Base-by-base conservation (phyloP, 2,113 vertebrate species). In the Corydoras sp. region DNA sequence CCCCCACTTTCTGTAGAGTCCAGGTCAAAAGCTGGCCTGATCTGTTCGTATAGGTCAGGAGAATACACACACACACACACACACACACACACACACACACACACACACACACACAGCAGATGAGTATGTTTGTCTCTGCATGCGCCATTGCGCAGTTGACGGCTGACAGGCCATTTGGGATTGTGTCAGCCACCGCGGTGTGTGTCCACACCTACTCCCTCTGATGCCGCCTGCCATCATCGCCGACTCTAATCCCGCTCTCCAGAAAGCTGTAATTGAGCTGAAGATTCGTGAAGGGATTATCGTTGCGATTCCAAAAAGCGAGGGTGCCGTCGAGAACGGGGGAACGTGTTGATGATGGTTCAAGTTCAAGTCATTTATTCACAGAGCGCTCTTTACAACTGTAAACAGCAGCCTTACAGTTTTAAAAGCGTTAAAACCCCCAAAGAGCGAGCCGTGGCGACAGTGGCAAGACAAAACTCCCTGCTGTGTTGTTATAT, bases 81-180 rank as follows among this genome's bases (percentile, higher is more conserved):
- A 69, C 77, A 65, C 68, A 63, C 43, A 31, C 65, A 35, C 75
- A 74, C 77, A 81, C 55, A 56, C 35, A 48, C 60, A 67, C 79
- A 82, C 68, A 81, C 74, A 70, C 79, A 65, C 69, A 62, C 35
- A 35, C 65, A 35, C 66, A 75, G 78, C 77, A 48, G 53, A 62
- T 65, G 43, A 13, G 53, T 68, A 35, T 51, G 62, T 73, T 80
- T 76, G 79, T 78, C 80, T 82, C 80, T 84, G 72, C 85, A 86
- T 85, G 87, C 87, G 86, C 84, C 80, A 81, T 76, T 86, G 88
- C 85, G 65, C 86, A 83, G 86, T 86, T 80, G 78, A 83, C 80
- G 84, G 83, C 81, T 91, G 89, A 90, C 88, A 88, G 86, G 84
- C 86, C 86, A 86, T 88, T 89, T 88, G 88, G 85, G 85, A 89